Evolutionary conservation across 2,113 vertebrate genomes (phyloP).

Genomic region (Noctilio leporinus): DNA sequence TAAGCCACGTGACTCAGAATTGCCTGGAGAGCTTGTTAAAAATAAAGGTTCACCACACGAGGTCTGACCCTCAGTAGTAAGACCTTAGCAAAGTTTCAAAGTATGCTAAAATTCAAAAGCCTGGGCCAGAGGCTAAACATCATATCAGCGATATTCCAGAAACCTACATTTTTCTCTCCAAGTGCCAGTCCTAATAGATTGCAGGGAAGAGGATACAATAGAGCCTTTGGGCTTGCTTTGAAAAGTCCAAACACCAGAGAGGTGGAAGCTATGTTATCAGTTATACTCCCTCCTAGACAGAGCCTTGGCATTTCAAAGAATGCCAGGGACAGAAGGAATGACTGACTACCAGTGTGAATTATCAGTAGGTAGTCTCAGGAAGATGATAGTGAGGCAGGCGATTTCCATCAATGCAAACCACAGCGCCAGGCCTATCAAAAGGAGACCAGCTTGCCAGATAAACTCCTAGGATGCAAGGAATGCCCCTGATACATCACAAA

Average conservation of each 20-base stretch:
- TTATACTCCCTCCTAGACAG: background rate
- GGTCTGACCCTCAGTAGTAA: background rate
- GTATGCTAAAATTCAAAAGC: background rate
- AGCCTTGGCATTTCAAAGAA: background rate
- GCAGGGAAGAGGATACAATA: background rate
- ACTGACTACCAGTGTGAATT: background rate
- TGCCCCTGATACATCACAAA: conserved; percentile 24
- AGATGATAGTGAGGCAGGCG: background rate
- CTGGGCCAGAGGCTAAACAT: background rate
- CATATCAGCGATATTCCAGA: background rate
- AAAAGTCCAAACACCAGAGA: background rate
- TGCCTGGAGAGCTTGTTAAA: background rate
- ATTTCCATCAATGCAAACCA: background rate
- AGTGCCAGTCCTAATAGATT: background rate
- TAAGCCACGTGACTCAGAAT: background rate
- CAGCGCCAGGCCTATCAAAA: background rate
- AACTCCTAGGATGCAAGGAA: conserved; percentile 40
- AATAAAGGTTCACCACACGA: background rate
- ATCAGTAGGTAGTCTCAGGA: background rate
- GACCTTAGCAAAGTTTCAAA: background rate
- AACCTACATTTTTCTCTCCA: background rate
- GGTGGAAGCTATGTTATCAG: background rate
- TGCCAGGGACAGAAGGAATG: background rate
- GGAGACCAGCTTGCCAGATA: background rate
- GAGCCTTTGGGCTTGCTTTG: background rate